Evolutionary conservation across 2,113 vertebrate genomes (phyloP).

Genomic region (Cyanistes caeruleus): DNA sequence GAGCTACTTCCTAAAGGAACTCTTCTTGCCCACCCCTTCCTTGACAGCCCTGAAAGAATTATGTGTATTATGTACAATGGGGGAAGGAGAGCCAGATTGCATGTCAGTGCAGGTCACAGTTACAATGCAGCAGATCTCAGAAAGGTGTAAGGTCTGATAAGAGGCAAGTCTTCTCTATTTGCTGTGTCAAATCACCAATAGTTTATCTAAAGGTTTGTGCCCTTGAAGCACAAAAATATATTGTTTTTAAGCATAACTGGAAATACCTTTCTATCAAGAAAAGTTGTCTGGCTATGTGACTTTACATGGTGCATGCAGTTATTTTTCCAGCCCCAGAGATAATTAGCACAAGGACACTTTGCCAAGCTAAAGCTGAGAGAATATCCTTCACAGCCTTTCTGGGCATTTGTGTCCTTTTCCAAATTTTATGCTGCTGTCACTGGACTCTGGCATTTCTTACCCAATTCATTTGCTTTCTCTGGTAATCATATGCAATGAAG

Average conservation of each 20-base stretch:
- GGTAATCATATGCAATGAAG: slow-evolving; percentile 90
- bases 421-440: slow-evolving; percentile 78
- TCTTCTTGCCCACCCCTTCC: slow-evolving; percentile 76
- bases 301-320: slow-evolving; percentile 21
- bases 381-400: slow-evolving; percentile 62
- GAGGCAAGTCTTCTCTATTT: slow-evolving; percentile 62
- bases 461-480: slow-evolving; percentile 80
- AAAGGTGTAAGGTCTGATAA: slow-evolving; percentile 79
- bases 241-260: slow-evolving; percentile 69
- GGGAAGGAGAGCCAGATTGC: slow-evolving; percentile 74
- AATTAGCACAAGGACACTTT: slow-evolving; percentile 69
- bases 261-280: slow-evolving; percentile 69
- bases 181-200: slow-evolving; percentile 63
- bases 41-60: slow-evolving; percentile 82
- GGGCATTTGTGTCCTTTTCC: slow-evolving; percentile 71
- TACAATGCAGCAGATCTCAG: slow-evolving; percentile 68
- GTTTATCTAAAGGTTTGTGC: slow-evolving; percentile 71
- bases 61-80: slow-evolving; percentile 71
- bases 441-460: slow-evolving; percentile 79
- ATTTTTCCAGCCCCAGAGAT: slow-evolving; percentile 62
- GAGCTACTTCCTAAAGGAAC: slow-evolving; percentile 82
- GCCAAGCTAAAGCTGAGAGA: slow-evolving; percentile 65
- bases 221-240: slow-evolving; percentile 63
- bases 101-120: slow-evolving; percentile 68
- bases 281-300: slow-evolving; percentile 47